phyloP scores from a whole-genome alignment of 2,797 vertebrate genomes.

The Pipistrellus nathusii region DNA sequence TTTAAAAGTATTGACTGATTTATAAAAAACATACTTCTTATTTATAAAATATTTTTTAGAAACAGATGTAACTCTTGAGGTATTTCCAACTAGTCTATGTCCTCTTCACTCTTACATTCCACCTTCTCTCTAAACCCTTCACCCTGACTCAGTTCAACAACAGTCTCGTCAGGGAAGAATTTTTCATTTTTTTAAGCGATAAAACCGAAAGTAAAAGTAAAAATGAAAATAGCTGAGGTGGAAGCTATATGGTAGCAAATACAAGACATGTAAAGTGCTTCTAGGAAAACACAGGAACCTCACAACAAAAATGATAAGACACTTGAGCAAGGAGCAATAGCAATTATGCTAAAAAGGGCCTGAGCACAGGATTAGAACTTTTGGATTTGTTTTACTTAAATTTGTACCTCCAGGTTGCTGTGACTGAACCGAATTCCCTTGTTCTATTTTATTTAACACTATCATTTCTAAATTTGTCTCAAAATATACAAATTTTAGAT shows the following conservation, averaged over 20 bases:
- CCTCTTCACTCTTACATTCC: no score
- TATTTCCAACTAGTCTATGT: background rate
- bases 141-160: background rate
- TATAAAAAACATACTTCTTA: background rate
- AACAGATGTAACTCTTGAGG: background rate
- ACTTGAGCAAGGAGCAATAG: background rate
- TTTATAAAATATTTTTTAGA: slow-evolving; percentile 8
- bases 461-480: background rate
- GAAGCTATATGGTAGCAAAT: background rate
- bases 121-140: background rate
- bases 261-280: background rate
- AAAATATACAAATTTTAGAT: background rate
- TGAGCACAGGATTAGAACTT: background rate
- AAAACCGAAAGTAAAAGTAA: background rate
- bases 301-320: background rate
- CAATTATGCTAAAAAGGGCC: background rate
- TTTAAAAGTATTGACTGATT: background rate
- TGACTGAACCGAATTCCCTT: background rate
- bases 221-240: background rate
- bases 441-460: background rate
- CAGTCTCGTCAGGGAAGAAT: background rate
- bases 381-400: background rate
- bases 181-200: background rate
- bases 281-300: background rate
- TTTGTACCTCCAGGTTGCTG: background rate